Percentiles rank a stretch among this genome's conserved stretches.
Evolutionary conservation across 1,140 invertebrate genomes (phyloP).

Genomic region (Orchestia grillus): DNA sequence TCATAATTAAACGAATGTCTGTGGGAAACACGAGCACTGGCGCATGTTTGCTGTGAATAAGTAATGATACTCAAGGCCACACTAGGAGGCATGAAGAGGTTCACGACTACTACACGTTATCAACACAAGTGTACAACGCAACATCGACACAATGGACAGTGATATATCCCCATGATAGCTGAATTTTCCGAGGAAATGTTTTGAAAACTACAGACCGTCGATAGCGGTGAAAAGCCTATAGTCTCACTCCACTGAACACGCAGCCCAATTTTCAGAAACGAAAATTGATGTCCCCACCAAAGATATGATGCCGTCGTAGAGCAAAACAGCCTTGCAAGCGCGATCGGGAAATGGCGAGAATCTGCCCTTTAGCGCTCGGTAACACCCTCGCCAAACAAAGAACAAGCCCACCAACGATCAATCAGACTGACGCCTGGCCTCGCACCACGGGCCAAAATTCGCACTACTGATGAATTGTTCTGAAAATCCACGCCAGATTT

Average conservation of each 20-base stretch:
- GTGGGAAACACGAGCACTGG: too few relatives aligned
- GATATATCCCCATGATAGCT: not conserved
- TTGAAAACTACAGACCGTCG: not conserved
- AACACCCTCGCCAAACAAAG: not conserved
- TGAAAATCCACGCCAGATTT: not conserved
- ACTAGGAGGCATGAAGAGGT: too few relatives aligned
- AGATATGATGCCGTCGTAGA: not conserved
- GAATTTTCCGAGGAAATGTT: not conserved
- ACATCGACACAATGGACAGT: too few relatives aligned
- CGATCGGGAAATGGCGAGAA: not conserved
- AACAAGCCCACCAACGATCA: not conserved
- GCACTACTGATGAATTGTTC: constrained; percentile 20
- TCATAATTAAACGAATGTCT: too few relatives aligned
- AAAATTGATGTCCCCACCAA: not conserved
- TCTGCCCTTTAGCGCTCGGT: not conserved
- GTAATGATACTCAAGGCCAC: too few relatives aligned
- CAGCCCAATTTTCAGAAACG: not conserved
- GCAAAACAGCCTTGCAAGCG: not conserved
- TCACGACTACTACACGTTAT: too few relatives aligned
- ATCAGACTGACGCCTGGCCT: constrained; percentile 3
- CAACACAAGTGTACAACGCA: too few relatives aligned
- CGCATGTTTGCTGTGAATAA: too few relatives aligned
- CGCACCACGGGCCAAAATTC: constrained; percentile 12
- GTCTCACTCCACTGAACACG: not conserved
- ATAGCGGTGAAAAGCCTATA: not conserved